Evolutionary conservation across 2,888 invertebrate genomes (phyloP).

Genomic region (Lasiommata megera): DNA sequence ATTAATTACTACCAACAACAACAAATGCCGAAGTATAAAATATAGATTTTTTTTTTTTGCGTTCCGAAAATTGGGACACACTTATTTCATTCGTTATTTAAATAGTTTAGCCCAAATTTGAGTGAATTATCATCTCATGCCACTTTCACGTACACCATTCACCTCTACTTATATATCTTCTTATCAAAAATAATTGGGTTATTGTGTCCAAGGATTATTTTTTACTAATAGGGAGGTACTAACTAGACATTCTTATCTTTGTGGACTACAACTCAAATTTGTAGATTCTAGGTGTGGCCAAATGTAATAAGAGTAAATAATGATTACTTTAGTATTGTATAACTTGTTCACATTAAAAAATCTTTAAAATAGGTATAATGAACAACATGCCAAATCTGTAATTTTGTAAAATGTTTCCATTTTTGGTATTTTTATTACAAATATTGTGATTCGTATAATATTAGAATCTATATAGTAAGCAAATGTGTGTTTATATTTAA

Average conservation of each 20-base stretch:
- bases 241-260: background rate
- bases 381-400: background rate
- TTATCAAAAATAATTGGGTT: no score
- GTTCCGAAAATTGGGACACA: no score
- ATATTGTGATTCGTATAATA: slow-evolving; percentile 1
- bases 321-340: background rate
- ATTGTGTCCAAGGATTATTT: no score
- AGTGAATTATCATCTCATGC: no score
- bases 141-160: no score
- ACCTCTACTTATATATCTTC: no score
- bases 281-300: background rate
- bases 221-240: no score
- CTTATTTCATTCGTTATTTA: no score
- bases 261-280: background rate
- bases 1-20: no score
- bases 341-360: background rate
- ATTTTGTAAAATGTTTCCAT: background rate
- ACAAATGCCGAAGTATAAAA: no score
- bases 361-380: background rate
- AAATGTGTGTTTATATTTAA: background rate
- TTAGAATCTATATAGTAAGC: background rate
- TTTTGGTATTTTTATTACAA: background rate
- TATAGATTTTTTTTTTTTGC: no score
- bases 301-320: slow-evolving; percentile 3
- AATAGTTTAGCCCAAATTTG: no score